Base-by-base conservation (phyloP, 2,113 vertebrate species). In the Brachyhypopomus occidentalis region DNA sequence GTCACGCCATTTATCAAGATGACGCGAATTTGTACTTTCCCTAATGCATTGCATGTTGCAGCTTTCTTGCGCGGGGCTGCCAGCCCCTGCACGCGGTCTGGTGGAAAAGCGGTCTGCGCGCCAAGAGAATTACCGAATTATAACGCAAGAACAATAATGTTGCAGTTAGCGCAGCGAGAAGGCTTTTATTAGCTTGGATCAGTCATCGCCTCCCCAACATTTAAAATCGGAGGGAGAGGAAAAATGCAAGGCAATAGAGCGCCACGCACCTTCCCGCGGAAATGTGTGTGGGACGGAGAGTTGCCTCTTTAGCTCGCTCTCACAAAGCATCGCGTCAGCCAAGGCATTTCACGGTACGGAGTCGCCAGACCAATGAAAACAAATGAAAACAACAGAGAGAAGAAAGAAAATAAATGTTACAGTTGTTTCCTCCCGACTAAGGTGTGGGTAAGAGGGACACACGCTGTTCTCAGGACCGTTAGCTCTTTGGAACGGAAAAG, bases 351-450 rank as follows among this genome's bases (percentile, higher is more conserved):
- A 77, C 41, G 3, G 19, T 55, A n/a, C 69, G 4, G 41, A 41
- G 36, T 67, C 45, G 9, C 64, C 85, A 81, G 82, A 81, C 82
- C 82, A 86, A 82, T 82, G 76, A 86, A 86, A 86, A 86, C 82
- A 82, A 75, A 84, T 82, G 76, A 86, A 86, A 86, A 86, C 82
- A 82, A 78, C 62, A 73, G 75, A 75, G 78, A 84, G 71, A 84
- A 59, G 75, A 66, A 84, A 72, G 73, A 86, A 86, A 86, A 84
- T 67, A 81, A 84, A 86, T 82, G 66, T 75, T 77, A 67, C 71
- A 62, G 64, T 64, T 69, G 69, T 84, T 82, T 73, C 84, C 76
- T 70, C 76, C 70, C n/a, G 11, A 72, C 71, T 69, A 76, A 58
- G 79, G 70, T 38, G 48, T 41, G 27, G 71, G 71, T 76, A 56